phyloP scores from a whole-genome alignment of 2,888 invertebrate species.

The Plusia festucae region DNA sequence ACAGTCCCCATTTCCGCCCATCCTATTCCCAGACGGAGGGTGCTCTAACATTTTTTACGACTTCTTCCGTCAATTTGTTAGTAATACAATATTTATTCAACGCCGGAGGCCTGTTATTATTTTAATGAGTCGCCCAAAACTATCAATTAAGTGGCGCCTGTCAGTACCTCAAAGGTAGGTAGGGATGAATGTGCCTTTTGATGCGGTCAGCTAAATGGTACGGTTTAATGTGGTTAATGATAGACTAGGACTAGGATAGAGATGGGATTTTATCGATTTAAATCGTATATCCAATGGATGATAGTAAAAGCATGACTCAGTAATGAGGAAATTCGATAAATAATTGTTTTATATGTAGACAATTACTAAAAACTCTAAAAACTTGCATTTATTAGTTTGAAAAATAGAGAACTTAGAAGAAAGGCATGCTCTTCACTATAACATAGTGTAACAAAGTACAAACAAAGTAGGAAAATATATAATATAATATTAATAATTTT shows the following conservation, averaged over 20 bases:
- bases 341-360: too few relatives aligned
- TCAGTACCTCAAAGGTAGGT: conserved; percentile 64
- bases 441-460: too few relatives aligned
- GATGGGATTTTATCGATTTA: conserved; percentile 18
- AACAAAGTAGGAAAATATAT: too few relatives aligned
- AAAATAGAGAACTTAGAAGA: too few relatives aligned
- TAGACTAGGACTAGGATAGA: conserved; percentile 55
- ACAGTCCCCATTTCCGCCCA: conserved; percentile 36
- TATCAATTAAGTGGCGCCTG: conserved; percentile 86
- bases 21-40: conserved; percentile 44
- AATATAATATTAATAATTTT: too few relatives aligned
- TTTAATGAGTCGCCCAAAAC: conserved; percentile 80
- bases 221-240: conserved; percentile 60
- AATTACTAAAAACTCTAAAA: too few relatives aligned
- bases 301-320: background rate
- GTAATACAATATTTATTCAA: conserved; percentile 85
- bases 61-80: conserved; percentile 83
- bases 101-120: conserved; percentile 75
- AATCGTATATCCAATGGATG: background rate
- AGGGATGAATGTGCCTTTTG: conserved; percentile 69
- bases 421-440: too few relatives aligned
- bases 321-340: background rate
- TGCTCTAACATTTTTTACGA: conserved; percentile 66
- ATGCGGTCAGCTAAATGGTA: conserved; percentile 57
- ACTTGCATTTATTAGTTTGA: too few relatives aligned